phyloP scores from a whole-genome alignment of 2,797 vertebrate species.

The Hemitrygon akajei region DNA sequence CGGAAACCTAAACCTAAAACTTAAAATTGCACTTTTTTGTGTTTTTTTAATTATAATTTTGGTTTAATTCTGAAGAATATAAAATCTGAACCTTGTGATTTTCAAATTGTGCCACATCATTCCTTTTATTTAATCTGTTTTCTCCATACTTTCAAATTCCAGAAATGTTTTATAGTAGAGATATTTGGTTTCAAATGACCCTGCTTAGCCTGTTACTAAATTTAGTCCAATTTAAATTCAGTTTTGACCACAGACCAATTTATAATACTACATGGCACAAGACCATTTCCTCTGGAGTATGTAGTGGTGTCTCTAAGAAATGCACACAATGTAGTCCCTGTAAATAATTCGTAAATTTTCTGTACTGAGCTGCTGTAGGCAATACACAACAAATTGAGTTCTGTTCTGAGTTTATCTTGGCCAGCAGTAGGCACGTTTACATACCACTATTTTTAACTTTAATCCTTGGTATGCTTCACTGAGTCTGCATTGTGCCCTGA shows the following conservation, averaged over 20 bases:
- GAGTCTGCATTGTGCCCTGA: conserved; percentile 33
- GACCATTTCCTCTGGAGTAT: conserved; percentile 22
- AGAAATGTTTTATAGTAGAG: conserved; percentile 32
- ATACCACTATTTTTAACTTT: conserved; percentile 38
- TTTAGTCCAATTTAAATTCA: conserved; percentile 34
- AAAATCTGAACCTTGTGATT: neutral
- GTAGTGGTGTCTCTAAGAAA: conserved; percentile 36
- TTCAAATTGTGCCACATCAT: conserved; percentile 14
- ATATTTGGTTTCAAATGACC: conserved; percentile 33
- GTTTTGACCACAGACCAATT: conserved; percentile 9
- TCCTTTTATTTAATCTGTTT: conserved; percentile 20
- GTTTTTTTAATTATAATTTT: neutral
- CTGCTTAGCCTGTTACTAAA: conserved; percentile 34
- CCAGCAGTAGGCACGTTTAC: neutral
- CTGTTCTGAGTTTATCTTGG: conserved; percentile 34
- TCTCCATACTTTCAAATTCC: conserved; percentile 31
- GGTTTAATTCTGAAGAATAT: neutral
- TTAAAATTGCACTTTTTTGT: neutral
- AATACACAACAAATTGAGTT: conserved; percentile 32
- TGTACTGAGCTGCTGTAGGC: conserved; percentile 17
- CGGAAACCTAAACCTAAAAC: neutral
- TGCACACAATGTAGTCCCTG: conserved; percentile 28
- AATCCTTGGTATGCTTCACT: conserved; percentile 30
- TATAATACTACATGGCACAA: conserved; percentile 29
- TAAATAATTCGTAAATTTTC: conserved; percentile 29